Evolutionary conservation across 2,797 vertebrate genomes (phyloP).

Genomic region (Sardinella longiceps): DNA sequence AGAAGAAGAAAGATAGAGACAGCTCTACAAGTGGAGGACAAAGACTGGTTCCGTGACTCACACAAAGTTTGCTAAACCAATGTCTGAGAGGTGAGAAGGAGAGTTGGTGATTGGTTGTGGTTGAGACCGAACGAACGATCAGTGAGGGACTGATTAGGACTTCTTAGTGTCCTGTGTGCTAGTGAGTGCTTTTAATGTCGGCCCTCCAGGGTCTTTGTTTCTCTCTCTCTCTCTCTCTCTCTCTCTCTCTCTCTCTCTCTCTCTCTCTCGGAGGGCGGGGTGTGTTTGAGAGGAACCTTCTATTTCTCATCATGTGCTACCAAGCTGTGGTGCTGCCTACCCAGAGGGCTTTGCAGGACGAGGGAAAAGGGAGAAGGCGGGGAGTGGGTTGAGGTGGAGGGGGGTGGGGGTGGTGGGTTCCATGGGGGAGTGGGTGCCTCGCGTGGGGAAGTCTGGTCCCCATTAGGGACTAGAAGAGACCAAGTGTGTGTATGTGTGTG

Average conservation of each 20-base stretch:
- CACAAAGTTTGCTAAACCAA: background rate
- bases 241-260: too few species aligned
- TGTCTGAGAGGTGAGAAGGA: background rate
- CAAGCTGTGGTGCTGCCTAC: conserved; percentile 69
- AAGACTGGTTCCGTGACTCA: background rate
- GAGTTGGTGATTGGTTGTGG: background rate
- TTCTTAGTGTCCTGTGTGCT: background rate
- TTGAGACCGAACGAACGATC: too few species aligned
- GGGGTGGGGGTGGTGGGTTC: conserved; percentile 54
- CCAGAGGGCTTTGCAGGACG: conserved; percentile 64
- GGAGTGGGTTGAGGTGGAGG: too few species aligned
- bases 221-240: background rate
- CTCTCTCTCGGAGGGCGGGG: background rate
- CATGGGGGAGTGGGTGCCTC: conserved; percentile 53
- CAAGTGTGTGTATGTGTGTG: background rate
- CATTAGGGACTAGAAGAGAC: conserved; percentile 59
- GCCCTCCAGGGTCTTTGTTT: background rate
- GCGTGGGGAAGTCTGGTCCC: conserved; percentile 68
- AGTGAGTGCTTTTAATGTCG: background rate
- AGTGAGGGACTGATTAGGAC: background rate
- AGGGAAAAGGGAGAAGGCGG: conserved; percentile 19
- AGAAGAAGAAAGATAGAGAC: background rate
- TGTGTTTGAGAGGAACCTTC: conserved; percentile 23
- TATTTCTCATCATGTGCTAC: conserved; percentile 68
- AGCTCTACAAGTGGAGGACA: background rate